Conservation (phyloP, 2,888 invertebrate genomes). For the Brachypalpus laphriformis region DNA sequence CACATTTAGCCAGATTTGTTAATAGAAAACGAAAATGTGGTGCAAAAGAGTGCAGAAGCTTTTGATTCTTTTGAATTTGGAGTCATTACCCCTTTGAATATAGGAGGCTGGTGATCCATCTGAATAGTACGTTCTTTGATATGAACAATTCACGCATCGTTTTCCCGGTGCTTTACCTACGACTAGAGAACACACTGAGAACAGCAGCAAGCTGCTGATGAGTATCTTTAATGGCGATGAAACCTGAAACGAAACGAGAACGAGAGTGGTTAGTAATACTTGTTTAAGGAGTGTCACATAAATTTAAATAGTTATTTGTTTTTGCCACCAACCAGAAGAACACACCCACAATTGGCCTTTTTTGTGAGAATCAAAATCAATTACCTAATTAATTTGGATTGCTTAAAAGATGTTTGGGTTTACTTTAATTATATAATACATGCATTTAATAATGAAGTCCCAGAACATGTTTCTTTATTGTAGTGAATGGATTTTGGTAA, state of each 20-base stretch:
- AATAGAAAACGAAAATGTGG: neutral
- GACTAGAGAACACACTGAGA: conserved; percentile 39
- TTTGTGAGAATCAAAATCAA: neutral
- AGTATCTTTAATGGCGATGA: conserved; percentile 24
- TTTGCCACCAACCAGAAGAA: neutral
- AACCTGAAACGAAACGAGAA: conserved; percentile 38
- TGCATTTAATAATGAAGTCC: neutral
- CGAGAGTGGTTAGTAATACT: neutral
- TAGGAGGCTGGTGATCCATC: conserved; percentile 77
- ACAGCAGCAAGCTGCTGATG: conserved; percentile 30
- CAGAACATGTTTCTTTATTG: neutral
- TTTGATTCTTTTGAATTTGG: neutral
- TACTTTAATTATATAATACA: neutral
- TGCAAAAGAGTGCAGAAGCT: neutral
- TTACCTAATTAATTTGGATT: conserved; percentile 3
- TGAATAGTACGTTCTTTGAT: conserved; percentile 77
- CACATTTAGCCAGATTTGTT: neutral
- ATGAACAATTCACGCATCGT: conserved; percentile 80
- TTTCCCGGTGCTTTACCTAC: conserved; percentile 79
- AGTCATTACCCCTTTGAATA: conserved; percentile 29
- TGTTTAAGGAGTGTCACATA: neutral
- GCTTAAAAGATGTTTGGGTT: neutral
- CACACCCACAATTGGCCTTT: conserved; percentile 14
- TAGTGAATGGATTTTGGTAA: neutral
- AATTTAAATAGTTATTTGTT: neutral